Evolutionary conservation across 2,888 invertebrate genomes (phyloP).

Genomic region (Trissolcus japonicus): DNA sequence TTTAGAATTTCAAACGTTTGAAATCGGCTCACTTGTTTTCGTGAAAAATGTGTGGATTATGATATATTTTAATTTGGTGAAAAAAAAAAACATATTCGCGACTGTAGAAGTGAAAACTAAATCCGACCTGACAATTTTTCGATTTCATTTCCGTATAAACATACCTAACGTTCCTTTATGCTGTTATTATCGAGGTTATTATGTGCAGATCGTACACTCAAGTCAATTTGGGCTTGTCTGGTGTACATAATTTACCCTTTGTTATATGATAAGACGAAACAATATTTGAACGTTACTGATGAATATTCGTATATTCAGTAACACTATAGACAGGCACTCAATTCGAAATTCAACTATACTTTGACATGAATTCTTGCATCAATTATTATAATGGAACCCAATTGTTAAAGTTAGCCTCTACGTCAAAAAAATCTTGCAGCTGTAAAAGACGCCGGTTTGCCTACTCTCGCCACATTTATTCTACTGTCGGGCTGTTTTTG

Average conservation of each 20-base stretch:
- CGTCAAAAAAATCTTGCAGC: slow-evolving; percentile 23
- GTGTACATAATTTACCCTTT: slow-evolving; percentile 15
- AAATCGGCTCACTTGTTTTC: neutral
- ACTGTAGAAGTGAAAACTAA: no score
- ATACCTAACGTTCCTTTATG: no score
- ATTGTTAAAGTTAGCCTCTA: slow-evolving; percentile 19
- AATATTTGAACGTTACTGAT: slow-evolving; percentile 22
- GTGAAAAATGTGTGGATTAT: no score
- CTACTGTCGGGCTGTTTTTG: slow-evolving; percentile 3
- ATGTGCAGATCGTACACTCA: no score
- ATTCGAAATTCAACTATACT: slow-evolving; percentile 32
- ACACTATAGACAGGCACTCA: slow-evolving; percentile 20
- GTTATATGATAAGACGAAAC: slow-evolving; percentile 26
- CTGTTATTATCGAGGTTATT: no score
- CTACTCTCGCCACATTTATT: slow-evolving; percentile 3
- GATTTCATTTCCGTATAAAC: no score
- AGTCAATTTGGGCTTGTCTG: no score
- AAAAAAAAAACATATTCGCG: no score
- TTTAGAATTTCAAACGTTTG: neutral
- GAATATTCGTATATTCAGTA: slow-evolving; percentile 27
- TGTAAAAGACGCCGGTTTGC: slow-evolving; percentile 4
- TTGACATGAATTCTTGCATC: slow-evolving; percentile 33
- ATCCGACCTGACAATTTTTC: no score
- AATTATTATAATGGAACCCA: slow-evolving; percentile 20
- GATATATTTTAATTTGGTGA: no score